These are phyloP conservation scores for Lasiurus borealis DNA, from an alignment of 2,113 vertebrate species.

Conservation along the genomic window DNA sequence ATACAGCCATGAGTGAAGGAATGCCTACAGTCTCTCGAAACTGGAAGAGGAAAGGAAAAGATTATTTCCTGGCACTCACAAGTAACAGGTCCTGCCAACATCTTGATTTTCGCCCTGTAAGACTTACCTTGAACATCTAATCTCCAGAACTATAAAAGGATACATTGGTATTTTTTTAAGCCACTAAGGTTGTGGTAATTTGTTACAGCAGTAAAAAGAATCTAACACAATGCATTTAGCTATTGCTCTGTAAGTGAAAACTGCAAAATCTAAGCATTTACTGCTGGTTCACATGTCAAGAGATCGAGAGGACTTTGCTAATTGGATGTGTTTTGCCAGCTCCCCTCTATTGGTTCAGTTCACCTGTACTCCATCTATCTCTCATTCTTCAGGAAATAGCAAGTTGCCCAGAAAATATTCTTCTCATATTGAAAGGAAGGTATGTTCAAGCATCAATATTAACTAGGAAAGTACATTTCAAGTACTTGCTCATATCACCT, in stretches of 20 bases:
- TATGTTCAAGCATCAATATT: neutral
- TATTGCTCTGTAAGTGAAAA: constrained; percentile 30
- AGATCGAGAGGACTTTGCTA: neutral
- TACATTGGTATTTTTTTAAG: neutral
- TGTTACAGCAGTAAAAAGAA: neutral
- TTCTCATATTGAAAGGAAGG: constrained; percentile 19
- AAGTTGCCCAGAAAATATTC: constrained; percentile 11
- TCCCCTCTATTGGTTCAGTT: constrained; percentile 16
- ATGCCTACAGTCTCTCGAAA: neutral
- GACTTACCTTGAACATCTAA: neutral
- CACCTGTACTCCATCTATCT: neutral
- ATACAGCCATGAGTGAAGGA: neutral
- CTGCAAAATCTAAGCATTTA: constrained; percentile 31
- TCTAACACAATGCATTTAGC: neutral
- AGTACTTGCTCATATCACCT: constrained; percentile 24
- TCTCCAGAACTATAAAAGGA: neutral
- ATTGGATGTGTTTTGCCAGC: neutral
- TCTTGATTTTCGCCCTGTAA: neutral
- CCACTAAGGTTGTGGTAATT: neutral
- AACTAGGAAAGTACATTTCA: neutral
- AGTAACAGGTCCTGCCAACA: neutral
- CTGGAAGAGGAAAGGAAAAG: neutral
- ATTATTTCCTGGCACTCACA: constrained; percentile 21
- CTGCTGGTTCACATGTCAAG: neutral
- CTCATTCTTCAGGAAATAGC: constrained; percentile 40